These are phyloP conservation scores for Oryzias dopingdopingensis DNA, from an alignment of 2,797 vertebrate species.

Conservation along the genomic window DNA sequence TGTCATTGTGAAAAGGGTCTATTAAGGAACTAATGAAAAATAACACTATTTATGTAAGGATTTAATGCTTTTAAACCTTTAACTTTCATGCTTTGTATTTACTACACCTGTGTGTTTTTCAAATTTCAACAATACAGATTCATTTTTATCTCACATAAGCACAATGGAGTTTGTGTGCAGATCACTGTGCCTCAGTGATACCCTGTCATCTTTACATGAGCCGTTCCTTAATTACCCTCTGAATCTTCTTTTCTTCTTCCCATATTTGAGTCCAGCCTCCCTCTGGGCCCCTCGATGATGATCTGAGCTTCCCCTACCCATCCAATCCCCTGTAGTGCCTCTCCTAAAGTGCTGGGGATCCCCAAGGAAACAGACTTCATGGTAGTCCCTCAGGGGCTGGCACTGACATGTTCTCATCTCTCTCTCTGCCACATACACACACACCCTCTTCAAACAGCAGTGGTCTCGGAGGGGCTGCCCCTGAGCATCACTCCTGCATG, in stretches of 20 bases:
- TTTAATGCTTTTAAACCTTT: too few relatives aligned
- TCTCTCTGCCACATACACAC: constrained; percentile 12
- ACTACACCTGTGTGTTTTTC: too few relatives aligned
- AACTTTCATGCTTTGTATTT: too few relatives aligned
- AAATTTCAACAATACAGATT: too few relatives aligned
- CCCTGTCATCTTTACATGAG: constrained; percentile 16
- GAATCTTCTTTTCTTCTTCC: constrained; percentile 29
- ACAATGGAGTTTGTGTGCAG: not conserved
- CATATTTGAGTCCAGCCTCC: constrained; percentile 27
- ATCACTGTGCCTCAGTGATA: constrained; percentile 1
- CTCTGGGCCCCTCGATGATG: constrained; percentile 46
- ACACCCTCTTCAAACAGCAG: constrained; percentile 59
- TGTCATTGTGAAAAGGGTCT: too few relatives aligned
- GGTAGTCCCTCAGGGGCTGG: constrained; percentile 48
- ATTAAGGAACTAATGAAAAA: too few relatives aligned
- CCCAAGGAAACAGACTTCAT: constrained; percentile 53
- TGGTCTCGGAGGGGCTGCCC: constrained; percentile 68
- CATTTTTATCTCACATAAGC: too few relatives aligned
- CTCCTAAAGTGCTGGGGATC: constrained; percentile 49
- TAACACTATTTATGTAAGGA: too few relatives aligned
- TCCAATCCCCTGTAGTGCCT: constrained; percentile 52
- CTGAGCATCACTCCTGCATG: constrained; percentile 40
- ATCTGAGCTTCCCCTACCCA: constrained; percentile 9
- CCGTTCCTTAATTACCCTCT: constrained; percentile 28
- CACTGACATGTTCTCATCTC: constrained; percentile 34